phyloP scores from a whole-genome alignment of 1,140 invertebrate genomes.

The Pygmarrhopalites habei region DNA sequence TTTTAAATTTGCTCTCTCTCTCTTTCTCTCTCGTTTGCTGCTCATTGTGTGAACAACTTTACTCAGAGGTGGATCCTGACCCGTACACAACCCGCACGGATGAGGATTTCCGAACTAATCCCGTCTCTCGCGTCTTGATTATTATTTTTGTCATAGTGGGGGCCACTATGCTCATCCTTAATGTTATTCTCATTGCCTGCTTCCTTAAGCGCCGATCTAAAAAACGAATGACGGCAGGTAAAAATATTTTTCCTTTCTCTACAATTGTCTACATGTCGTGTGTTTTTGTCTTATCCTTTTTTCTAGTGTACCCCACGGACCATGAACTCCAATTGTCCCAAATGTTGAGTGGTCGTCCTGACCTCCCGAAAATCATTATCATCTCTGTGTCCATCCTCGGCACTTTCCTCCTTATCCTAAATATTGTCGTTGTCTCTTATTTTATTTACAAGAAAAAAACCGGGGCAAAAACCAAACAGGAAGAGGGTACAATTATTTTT shows the following conservation, averaged over 20 bases:
- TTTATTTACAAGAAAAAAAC: slow-evolving; percentile 69
- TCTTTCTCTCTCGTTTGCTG: background rate
- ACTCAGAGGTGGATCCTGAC: slow-evolving; percentile 33
- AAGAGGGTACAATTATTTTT: slow-evolving; percentile 46
- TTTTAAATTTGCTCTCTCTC: slow-evolving; percentile 7
- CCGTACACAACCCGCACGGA: slow-evolving; percentile 16
- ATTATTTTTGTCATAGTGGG: slow-evolving; percentile 65
- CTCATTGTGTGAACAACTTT: background rate
- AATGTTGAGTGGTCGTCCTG: slow-evolving; percentile 56
- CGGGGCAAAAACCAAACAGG: slow-evolving; percentile 44
- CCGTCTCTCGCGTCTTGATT: slow-evolving; percentile 54
- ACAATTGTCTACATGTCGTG: slow-evolving; percentile 44
- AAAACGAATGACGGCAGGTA: slow-evolving; percentile 58
- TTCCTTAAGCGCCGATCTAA: slow-evolving; percentile 70
- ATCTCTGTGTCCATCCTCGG: slow-evolving; percentile 72
- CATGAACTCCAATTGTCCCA: slow-evolving; percentile 52
- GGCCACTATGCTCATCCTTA: slow-evolving; percentile 63
- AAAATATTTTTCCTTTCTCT: slow-evolving; percentile 46
- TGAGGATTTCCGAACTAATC: slow-evolving; percentile 35
- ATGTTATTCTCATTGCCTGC: slow-evolving; percentile 77
- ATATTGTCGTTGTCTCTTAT: slow-evolving; percentile 72
- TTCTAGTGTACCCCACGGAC: slow-evolving; percentile 44
- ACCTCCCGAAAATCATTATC: slow-evolving; percentile 68
- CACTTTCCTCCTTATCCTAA: slow-evolving; percentile 67
- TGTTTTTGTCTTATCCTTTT: slow-evolving; percentile 40